These are phyloP conservation scores for Geotrypetes seraphini DNA, from an alignment of 2,797 vertebrate genomes.

Conservation along the genomic window DNA sequence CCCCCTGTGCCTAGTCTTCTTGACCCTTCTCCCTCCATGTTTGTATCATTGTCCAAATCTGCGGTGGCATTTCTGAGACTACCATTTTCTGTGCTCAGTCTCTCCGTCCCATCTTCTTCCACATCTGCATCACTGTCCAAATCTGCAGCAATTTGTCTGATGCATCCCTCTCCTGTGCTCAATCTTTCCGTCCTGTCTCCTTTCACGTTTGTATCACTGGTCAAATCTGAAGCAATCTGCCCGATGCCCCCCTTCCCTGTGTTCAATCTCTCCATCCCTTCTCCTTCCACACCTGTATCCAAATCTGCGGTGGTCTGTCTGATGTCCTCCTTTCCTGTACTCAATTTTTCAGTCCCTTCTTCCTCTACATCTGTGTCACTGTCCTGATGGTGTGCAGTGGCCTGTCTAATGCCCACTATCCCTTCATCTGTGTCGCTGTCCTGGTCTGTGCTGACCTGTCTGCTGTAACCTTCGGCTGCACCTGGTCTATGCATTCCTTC, in stretches of 20 bases:
- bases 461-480: neutral
- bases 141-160: neutral
- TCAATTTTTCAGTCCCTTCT: too few relatives aligned
- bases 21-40: neutral
- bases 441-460: neutral
- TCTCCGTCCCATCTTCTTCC: neutral
- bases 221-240: too few relatives aligned
- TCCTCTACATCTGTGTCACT: too few relatives aligned
- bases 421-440: neutral
- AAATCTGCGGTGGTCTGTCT: too few relatives aligned
- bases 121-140: neutral
- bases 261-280: too few relatives aligned
- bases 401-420: neutral
- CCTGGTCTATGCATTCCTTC: conserved; percentile 1
- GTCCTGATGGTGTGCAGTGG: neutral
- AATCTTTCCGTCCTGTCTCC: neutral
- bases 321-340: too few relatives aligned
- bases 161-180: too few relatives aligned
- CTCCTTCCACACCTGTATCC: too few relatives aligned
- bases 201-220: neutral
- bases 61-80: neutral
- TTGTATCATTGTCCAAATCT: neutral
- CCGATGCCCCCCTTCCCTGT: too few relatives aligned
- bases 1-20: neutral
- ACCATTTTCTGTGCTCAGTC: too few relatives aligned